A percentile compares a stretch with the other conserved stretches of the same genome.
Evolutionary conservation across 2,888 invertebrate genomes (phyloP).

Genomic region (Chymomyza fuscimana): DNA sequence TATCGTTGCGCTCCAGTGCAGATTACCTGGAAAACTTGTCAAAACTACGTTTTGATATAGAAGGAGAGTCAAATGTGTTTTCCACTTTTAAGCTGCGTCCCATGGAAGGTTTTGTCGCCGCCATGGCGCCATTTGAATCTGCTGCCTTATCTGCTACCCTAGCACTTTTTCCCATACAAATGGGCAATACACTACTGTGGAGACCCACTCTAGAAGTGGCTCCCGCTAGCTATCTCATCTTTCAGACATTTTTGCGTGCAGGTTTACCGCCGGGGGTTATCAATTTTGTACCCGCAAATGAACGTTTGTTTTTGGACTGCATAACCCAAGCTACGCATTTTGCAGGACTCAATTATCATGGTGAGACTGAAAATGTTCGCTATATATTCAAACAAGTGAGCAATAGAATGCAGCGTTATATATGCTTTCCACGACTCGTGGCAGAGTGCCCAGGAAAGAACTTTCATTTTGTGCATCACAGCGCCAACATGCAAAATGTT

Average conservation of each 20-base stretch:
- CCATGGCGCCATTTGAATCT: conserved; percentile 38
- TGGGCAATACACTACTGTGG: conserved; percentile 44
- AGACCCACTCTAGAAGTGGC: conserved; percentile 40
- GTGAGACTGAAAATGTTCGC: conserved; percentile 14
- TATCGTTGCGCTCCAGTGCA: conserved; percentile 32
- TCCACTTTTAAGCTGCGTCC: conserved; percentile 35
- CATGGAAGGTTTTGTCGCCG: conserved; percentile 43
- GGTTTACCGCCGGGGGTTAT: conserved; percentile 37
- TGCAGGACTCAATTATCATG: conserved; percentile 35
- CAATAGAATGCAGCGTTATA: conserved; percentile 36
- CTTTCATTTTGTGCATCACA: conserved; percentile 41
- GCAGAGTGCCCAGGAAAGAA: conserved; percentile 39
- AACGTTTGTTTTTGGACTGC: conserved; percentile 32
- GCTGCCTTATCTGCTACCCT: conserved; percentile 28
- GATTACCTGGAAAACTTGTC: conserved; percentile 39
- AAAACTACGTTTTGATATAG: conserved; percentile 34
- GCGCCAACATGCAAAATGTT: conserved; percentile 33
- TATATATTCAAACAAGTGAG: conserved; percentile 30
- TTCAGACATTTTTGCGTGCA: conserved; percentile 25
- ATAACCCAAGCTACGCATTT: conserved; percentile 35
- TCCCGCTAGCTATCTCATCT: conserved; percentile 28
- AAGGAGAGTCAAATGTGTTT: conserved; percentile 29
- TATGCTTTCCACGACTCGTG: conserved; percentile 40
- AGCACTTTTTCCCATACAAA: conserved; percentile 35
- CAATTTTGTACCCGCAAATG: conserved; percentile 39